Percentiles rank a stretch among this genome's conserved stretches.
Conservation (phyloP, 2,888 invertebrate genomes). For the Coelopa pilipes region DNA sequence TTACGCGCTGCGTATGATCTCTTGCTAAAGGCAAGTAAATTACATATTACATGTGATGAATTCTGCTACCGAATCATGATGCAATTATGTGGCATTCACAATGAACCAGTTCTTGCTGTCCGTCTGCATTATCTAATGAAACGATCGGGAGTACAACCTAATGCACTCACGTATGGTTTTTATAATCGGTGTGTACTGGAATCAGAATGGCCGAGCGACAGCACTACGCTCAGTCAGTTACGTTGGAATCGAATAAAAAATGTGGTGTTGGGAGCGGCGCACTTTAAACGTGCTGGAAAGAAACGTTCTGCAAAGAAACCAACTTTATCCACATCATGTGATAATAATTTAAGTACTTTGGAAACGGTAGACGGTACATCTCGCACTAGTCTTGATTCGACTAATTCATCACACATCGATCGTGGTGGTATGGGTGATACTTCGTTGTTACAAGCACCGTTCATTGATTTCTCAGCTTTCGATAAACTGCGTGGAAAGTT, state of each 20-base stretch:
- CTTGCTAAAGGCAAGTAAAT: slow-evolving; percentile 86
- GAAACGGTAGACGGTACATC: slow-evolving; percentile 66
- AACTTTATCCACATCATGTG: slow-evolving; percentile 59
- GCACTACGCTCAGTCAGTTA: slow-evolving; percentile 78
- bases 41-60: slow-evolving; percentile 91
- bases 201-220: slow-evolving; percentile 92
- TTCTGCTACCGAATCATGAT: slow-evolving; percentile 98
- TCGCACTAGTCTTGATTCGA: slow-evolving; percentile 65
- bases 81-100: slow-evolving; percentile 96
- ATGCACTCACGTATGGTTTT: slow-evolving; percentile 96
- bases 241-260: slow-evolving; percentile 95
- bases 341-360: slow-evolving; percentile 64
- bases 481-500: slow-evolving; percentile 72
- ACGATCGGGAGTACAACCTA: slow-evolving; percentile 91
- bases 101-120: slow-evolving; percentile 93
- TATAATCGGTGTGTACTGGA: slow-evolving; percentile 87
- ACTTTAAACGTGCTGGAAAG: slow-evolving; percentile 84
- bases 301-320: slow-evolving; percentile 70
- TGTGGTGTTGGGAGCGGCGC: slow-evolving; percentile 88
- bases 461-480: slow-evolving; percentile 69
- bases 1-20: slow-evolving; percentile 86
- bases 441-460: slow-evolving; percentile 44
- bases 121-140: slow-evolving; percentile 92
- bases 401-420: slow-evolving; percentile 49
- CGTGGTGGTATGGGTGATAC: slow-evolving; percentile 49